These are phyloP conservation scores for Siphlonurus alternatus DNA, from an alignment of 2,888 invertebrate species.

Conservation along the genomic window DNA sequence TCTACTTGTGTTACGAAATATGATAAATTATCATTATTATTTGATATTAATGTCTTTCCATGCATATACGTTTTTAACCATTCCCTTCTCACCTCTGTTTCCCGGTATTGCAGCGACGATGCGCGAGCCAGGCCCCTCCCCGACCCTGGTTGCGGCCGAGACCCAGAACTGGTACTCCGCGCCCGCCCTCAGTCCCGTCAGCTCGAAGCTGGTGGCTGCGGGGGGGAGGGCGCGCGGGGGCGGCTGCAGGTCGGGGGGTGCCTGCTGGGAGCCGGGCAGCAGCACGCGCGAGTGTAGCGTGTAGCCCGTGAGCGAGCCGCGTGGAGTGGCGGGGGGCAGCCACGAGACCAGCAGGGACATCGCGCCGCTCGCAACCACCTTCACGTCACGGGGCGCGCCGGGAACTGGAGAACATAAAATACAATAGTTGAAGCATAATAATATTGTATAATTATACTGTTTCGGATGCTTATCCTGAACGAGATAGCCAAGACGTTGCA, in stretches of 20 bases:
- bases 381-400: conserved; percentile 60
- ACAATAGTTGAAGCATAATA: no score
- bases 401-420: conserved; percentile 38
- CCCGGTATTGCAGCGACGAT: conserved; percentile 49
- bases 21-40: no score
- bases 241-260: neutral
- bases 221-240: conserved; percentile 36
- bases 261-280: neutral
- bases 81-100: conserved; percentile 39
- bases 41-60: no score
- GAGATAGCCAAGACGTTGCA: no score
- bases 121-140: conserved; percentile 56
- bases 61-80: no score
- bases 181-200: conserved; percentile 46
- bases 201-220: conserved; percentile 45
- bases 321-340: conserved; percentile 31
- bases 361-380: conserved; percentile 56
- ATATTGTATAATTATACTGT: no score
- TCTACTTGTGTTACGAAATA: no score
- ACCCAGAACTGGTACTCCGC: conserved; percentile 66
- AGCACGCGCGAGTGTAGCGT: conserved; percentile 2
- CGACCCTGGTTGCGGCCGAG: conserved; percentile 56
- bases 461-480: no score
- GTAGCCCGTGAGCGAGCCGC: conserved; percentile 7
- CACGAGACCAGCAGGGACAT: conserved; percentile 62